Evolutionary conservation across 2,797 vertebrate genomes (phyloP).

Genomic region (Spinibarbus caldwelli): DNA sequence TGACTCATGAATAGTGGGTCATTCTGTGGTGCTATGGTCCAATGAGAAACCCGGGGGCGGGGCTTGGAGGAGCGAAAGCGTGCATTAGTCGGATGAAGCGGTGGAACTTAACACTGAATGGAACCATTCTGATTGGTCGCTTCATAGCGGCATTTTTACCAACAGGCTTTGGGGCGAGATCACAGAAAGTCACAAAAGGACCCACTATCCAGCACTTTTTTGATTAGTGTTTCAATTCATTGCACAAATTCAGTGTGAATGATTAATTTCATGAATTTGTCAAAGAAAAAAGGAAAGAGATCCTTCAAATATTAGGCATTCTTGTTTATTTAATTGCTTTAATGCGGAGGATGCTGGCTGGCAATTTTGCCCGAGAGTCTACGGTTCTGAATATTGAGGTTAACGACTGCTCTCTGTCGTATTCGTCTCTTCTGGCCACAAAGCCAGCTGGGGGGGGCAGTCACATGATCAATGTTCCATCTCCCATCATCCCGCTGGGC

Average conservation of each 20-base stretch:
- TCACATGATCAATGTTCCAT: constrained; percentile 94
- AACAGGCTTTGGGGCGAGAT: constrained; percentile 68
- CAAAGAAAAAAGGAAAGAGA: constrained; percentile 42
- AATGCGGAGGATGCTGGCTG: constrained; percentile 69
- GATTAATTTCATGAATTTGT: constrained; percentile 64
- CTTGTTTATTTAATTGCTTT: constrained; percentile 71
- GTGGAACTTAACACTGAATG: constrained; percentile 76
- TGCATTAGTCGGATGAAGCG: constrained; percentile 69
- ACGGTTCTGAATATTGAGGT: constrained; percentile 84
- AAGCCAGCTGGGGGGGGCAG: constrained; percentile 94
- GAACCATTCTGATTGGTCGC: constrained; percentile 70
- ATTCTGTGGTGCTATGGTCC: constrained; percentile 82
- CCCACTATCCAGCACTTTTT: constrained; percentile 92
- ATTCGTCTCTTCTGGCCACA: constrained; percentile 92
- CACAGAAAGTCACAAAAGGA: constrained; percentile 99
- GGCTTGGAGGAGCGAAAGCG: constrained; percentile 65
- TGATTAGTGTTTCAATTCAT: constrained; percentile 68
- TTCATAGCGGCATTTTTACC: constrained; percentile 55
- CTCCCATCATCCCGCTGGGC: constrained; percentile 93
- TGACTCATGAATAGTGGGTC: constrained; percentile 79
- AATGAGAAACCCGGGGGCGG: constrained; percentile 29
- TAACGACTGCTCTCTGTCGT: constrained; percentile 85
- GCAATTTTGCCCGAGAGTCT: constrained; percentile 81
- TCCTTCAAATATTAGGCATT: constrained; percentile 46
- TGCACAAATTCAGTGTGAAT: constrained; percentile 54